phyloP scores from a whole-genome alignment of 64 coral and sea anemone species.

The Dendronephthya gigantea region DNA sequence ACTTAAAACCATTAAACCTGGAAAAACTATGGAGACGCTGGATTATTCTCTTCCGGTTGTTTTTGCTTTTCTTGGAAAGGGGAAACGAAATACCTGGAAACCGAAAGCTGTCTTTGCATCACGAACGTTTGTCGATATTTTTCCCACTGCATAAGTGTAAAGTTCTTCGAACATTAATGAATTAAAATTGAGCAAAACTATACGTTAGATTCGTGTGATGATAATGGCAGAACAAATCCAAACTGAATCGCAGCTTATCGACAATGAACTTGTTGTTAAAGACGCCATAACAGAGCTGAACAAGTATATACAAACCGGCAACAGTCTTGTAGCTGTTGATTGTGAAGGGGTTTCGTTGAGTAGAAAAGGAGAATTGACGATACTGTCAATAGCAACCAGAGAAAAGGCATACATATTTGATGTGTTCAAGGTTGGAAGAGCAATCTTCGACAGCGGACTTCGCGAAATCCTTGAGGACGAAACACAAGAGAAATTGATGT shows the following conservation, averaged over 20 bases:
- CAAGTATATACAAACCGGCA: neutral
- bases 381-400: constrained; percentile 36
- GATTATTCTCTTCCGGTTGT: neutral
- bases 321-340: constrained; percentile 42
- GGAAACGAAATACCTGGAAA: neutral
- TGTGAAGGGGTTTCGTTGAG: constrained; percentile 49
- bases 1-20: too few species aligned
- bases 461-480: constrained; percentile 51
- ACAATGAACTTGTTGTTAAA: constrained; percentile 17
- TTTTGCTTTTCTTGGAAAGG: neutral
- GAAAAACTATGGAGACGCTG: too few species aligned
- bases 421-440: constrained; percentile 36
- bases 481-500: constrained; percentile 49
- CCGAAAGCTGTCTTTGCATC: neutral
- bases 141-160: too few species aligned
- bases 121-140: too few species aligned
- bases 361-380: constrained; percentile 46
- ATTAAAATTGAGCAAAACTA: neutral
- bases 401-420: constrained; percentile 58
- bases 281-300: constrained; percentile 39
- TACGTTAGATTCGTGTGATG: neutral
- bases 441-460: constrained; percentile 38
- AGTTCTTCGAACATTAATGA: too few species aligned
- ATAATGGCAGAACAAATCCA: constrained; percentile 27
- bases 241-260: constrained; percentile 29